Evolutionary conservation across 2,888 invertebrate species (phyloP), one percentile per base, ranked within the genome.

Genomic region (Synanthedon andrenaeformis): DNA sequence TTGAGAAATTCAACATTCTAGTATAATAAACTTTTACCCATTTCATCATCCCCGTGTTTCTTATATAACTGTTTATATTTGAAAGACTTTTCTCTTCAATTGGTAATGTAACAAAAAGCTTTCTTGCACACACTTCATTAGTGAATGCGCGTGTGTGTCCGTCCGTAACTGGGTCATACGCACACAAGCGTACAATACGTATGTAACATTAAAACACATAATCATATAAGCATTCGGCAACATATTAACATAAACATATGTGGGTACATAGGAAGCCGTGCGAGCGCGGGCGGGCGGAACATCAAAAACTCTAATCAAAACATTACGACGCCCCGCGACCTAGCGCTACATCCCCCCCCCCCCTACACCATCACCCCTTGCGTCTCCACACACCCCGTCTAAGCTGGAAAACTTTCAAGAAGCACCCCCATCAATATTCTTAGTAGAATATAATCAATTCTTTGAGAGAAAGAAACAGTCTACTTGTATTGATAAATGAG

Each of bases 401-500:
- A 70, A 71, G 69, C 67, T 58, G 62, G 66, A 70, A 76, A 80
- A 77, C 72, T 78, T 80, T 73, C 64, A 67, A 70, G 66, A 55
- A 56, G 67, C 69, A 62, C 68, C 73, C 74, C 78, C 82, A 80
- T 83, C 83, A 84, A 84, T 85, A 85, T 82, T 84, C 84, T 80
- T 81, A 82, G 80, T 76, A 74, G 79, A 84, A 85, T 83, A 82
- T 83, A 87, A 87, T 87, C 86, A 87, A 86, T 87, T 86, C 86
- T 82, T 80, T 79, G 76, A 70, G 64, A 76, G 82, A 86, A 86
- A 87, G 86, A 86, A 87, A 87, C 86, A 85, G 84, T 85, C 82
- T 74, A 77, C 66, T 65, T 82, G 84, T 87, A 87, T 87, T 87
- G 87, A 87, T 87, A 87, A 87, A 87, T 87, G 86, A 86, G 85